Evolutionary conservation across 2,888 invertebrate species (phyloP).

Genomic region (Neuroscelio doddi): DNA sequence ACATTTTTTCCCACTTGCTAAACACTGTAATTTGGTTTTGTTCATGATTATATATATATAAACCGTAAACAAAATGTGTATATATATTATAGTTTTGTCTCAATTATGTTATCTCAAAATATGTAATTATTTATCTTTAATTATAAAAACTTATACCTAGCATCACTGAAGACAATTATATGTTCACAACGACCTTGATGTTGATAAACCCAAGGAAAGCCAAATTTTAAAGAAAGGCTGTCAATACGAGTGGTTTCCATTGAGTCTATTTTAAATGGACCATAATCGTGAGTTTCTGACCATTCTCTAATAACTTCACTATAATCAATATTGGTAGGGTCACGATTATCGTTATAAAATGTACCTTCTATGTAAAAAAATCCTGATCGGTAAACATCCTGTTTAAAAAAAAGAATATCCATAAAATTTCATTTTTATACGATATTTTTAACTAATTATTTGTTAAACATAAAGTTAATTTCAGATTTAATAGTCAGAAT

Average conservation of each 20-base stretch:
- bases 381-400: constrained; percentile 80
- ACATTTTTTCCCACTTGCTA: too few species aligned
- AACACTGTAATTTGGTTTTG: too few species aligned
- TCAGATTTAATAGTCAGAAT: too few species aligned
- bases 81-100: too few species aligned
- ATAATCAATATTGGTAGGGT: constrained; percentile 77
- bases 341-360: constrained; percentile 84
- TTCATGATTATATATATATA: too few species aligned
- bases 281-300: constrained; percentile 73
- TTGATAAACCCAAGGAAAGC: constrained; percentile 85
- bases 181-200: constrained; percentile 97
- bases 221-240: constrained; percentile 73
- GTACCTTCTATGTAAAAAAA: constrained; percentile 85
- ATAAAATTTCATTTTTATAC: too few species aligned
- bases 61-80: too few species aligned
- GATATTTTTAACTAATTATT: too few species aligned
- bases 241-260: constrained; percentile 74
- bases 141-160: too few species aligned
- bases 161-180: constrained; percentile 85
- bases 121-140: too few species aligned
- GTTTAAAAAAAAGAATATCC: constrained; percentile 60
- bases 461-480: too few species aligned
- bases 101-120: too few species aligned
- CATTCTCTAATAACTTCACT: constrained; percentile 79
- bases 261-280: constrained; percentile 72